phyloP scores from a whole-genome alignment of 2,113 vertebrate genomes.

The Leptodactylus fuscus region DNA sequence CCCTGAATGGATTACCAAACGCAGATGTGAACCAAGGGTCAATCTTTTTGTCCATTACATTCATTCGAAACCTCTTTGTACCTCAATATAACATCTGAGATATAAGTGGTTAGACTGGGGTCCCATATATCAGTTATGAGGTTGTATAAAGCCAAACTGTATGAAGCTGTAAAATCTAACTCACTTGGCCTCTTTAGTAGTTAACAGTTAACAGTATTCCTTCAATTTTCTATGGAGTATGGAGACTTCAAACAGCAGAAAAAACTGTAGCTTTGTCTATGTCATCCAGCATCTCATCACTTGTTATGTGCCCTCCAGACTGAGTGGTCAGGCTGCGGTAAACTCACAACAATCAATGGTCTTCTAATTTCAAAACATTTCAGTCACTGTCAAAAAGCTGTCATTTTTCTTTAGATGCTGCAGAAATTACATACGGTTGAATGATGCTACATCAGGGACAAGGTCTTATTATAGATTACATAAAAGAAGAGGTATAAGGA shows the following conservation, averaged over 20 bases:
- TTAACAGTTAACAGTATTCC: background rate
- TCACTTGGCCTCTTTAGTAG: no score
- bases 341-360: slow-evolving; percentile 1
- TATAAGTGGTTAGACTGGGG: no score
- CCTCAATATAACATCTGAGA: no score
- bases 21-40: no score
- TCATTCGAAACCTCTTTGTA: no score
- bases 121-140: no score
- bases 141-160: no score
- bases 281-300: slow-evolving; percentile 12
- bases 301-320: slow-evolving; percentile 5
- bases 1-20: no score
- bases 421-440: background rate
- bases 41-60: no score
- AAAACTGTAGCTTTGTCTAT: background rate
- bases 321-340: background rate
- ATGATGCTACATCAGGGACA: background rate
- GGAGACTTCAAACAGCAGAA: background rate
- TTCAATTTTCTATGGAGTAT: background rate
- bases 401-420: background rate
- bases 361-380: slow-evolving; percentile 30
- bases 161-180: no score
- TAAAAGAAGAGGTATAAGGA: background rate
- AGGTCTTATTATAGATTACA: background rate
- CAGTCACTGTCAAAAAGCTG: slow-evolving; percentile 37